A percentile compares a stretch with the other conserved stretches of the same genome.
phyloP scores from a whole-genome alignment of 2,797 vertebrate genomes.

The Monodelphis domestica region DNA sequence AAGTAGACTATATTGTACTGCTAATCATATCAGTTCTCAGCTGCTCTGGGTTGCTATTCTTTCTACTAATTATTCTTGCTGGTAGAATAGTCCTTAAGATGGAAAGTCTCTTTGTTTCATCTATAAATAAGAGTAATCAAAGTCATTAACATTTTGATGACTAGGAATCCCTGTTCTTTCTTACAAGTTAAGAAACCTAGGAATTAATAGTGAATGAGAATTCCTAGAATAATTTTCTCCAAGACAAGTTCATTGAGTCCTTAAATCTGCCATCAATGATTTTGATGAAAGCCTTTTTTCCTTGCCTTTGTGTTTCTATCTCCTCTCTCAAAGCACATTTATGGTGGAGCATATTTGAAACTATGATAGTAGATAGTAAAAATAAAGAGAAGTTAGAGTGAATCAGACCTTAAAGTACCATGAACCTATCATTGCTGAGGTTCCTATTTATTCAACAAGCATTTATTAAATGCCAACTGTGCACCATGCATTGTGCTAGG shows the following conservation, averaged over 20 bases:
- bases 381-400: no score
- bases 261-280: not conserved
- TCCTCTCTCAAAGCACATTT: not conserved
- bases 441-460: not conserved
- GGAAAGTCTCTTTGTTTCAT: not conserved
- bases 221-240: not conserved
- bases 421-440: not conserved
- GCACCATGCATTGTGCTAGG: not conserved
- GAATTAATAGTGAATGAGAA: not conserved
- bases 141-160: not conserved
- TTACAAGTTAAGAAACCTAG: not conserved
- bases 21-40: not conserved
- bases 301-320: not conserved
- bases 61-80: not conserved
- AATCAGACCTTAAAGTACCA: not conserved
- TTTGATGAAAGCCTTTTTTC: not conserved
- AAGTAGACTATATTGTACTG: not conserved
- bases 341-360: not conserved
- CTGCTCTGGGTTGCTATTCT: not conserved
- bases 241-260: not conserved
- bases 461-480: not conserved
- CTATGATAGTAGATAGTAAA: no score
- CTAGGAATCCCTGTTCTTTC: not conserved
- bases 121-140: not conserved
- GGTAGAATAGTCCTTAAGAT: not conserved